phyloP scores from a whole-genome alignment of 2,113 vertebrate genomes.

The Percina caprodes region DNA sequence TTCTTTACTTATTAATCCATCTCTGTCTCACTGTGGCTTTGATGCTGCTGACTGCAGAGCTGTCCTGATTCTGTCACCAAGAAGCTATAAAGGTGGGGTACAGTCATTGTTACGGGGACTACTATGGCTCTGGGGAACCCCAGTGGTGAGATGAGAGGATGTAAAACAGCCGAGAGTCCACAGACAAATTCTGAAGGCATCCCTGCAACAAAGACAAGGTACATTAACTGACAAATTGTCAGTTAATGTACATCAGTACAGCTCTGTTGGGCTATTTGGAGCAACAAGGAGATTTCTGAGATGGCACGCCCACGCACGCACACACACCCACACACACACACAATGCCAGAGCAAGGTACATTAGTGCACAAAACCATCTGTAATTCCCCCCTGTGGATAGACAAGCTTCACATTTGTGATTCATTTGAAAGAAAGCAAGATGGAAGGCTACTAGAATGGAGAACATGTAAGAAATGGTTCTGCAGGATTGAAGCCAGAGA shows the following conservation, averaged over 20 bases:
- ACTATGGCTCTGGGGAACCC: conserved; percentile 39
- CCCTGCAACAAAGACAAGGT: conserved; percentile 28
- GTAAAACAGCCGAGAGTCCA: conserved; percentile 41
- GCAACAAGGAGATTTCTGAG: conserved; percentile 10
- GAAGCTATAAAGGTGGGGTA: conserved; percentile 58
- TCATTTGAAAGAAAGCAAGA: conserved; percentile 33
- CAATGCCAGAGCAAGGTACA: conserved; percentile 34
- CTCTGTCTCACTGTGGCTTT: conserved; percentile 63
- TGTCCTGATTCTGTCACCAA: conserved; percentile 80
- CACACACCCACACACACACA: conserved; percentile 1
- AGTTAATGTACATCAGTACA: conserved; percentile 47
- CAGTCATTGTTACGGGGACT: conserved; percentile 35
- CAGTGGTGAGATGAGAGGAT: conserved; percentile 27
- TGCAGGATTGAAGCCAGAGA: conserved; percentile 38
- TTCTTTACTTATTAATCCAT: conserved; percentile 80
- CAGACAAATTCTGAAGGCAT: conserved; percentile 30
- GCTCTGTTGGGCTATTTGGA: conserved; percentile 37
- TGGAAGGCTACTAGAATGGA: conserved; percentile 31
- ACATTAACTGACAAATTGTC: conserved; percentile 61
- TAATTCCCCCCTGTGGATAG: conserved; percentile 55
- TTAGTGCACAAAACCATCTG: conserved; percentile 31
- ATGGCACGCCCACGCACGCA: conserved; percentile 4
- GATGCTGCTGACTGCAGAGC: conserved; percentile 55
- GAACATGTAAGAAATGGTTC: conserved; percentile 38
- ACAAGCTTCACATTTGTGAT: conserved; percentile 32